phyloP scores from a whole-genome alignment of 2,113 vertebrate species.

The Datnioides undecimradiatus region DNA sequence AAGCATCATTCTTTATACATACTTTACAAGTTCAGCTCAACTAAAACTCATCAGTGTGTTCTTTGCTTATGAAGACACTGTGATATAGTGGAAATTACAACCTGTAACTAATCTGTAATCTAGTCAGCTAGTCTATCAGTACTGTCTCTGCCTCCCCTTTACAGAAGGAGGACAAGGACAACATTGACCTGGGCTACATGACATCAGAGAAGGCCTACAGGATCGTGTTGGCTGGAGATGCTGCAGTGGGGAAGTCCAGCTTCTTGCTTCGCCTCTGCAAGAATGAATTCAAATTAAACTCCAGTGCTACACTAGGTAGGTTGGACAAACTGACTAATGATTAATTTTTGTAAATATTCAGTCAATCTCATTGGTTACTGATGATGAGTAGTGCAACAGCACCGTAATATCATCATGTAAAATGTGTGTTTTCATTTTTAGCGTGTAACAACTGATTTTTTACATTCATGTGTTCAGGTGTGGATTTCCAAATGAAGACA shows the following conservation, averaged over 20 bases:
- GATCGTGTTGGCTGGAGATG: constrained; percentile 94
- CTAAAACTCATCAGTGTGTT: too few species aligned
- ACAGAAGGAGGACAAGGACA: constrained; percentile 72
- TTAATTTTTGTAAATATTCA: background rate
- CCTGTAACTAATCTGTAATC: too few species aligned
- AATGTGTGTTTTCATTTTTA: background rate
- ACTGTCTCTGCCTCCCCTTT: background rate
- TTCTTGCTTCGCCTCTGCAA: constrained; percentile 96
- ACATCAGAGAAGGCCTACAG: constrained; percentile 91
- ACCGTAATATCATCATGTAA: background rate
- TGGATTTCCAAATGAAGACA: constrained; percentile 98
- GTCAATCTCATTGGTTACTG: background rate
- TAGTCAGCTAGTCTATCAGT: background rate
- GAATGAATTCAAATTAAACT: constrained; percentile 93
- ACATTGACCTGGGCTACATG: constrained; percentile 73
- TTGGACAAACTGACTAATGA: background rate
- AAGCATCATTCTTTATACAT: too few species aligned
- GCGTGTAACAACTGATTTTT: too few species aligned
- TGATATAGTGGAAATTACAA: too few species aligned
- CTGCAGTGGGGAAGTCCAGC: constrained; percentile 97
- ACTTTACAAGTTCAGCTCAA: too few species aligned
- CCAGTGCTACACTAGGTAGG: constrained; percentile 91
- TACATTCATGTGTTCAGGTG: constrained; percentile 84
- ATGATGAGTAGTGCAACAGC: too few species aligned
- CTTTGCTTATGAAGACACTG: too few species aligned